Evolutionary conservation across 2,888 invertebrate genomes (phyloP), one percentile per base, ranked within the genome.

Genomic region (Pheosia gnoma): DNA sequence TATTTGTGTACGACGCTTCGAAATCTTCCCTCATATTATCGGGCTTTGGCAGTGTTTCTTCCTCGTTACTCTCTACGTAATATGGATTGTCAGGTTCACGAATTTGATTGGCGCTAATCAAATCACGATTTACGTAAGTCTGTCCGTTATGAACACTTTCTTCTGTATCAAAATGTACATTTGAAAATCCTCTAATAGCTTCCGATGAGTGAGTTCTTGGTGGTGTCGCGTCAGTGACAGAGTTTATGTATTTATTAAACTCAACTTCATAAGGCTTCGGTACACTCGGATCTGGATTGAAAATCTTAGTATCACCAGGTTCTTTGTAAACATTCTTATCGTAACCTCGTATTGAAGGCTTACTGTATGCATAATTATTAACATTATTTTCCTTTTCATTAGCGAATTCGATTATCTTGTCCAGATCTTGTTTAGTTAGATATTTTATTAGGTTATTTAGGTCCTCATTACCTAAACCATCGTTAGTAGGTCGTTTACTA

Each of bases 391-490:
- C 78, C 57, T 79, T 82, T 9, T 78, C 83, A 9, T 78, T 79
- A 6, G 91, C 86, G 2, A 84, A 80, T 61, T 90, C 86, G 6
- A 93, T 69, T 38, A 93, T 84, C 68, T 87, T 90, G 71, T 90
- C 86, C 62, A 93, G 67, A 70, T 93, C 92, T 68, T 90, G 84
- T 76, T 91, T 88, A 4, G 91, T 87, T 53, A 93, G 77, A 72
- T 90, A 81, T 79, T 89, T 89, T 36, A 90, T 77, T 47, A 93
- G 68, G 58, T 90, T 92, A 64, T 80, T 84, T 45, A 93, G 79
- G 57, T 93, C 91, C 59, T 89, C 87, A 10, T 90, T 89, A 37
- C 81, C 84, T 68, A 92, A 81, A 49, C 85, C 86, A 11, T 86
- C 84, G 60, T 78, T 84, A 69, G 66, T 74, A 55, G 84, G 87